Percentiles rank a stretch among this genome's conserved stretches.
phyloP scores from a whole-genome alignment of 2,113 vertebrate genomes.

The Bubo scandiacus region DNA sequence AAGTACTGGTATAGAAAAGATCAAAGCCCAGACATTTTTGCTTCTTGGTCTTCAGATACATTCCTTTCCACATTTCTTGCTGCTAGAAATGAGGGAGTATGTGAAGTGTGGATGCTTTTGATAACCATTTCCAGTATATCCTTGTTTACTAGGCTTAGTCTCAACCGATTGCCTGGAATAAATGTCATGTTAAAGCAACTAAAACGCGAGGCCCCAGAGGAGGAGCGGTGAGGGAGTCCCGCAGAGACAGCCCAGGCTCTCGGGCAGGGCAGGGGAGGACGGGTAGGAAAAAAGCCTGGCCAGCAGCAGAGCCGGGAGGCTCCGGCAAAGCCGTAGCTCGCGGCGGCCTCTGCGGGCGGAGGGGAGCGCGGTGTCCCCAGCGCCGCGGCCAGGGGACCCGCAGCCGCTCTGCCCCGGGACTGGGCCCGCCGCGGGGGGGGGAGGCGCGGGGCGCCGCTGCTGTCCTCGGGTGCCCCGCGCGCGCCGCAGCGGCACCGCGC shows the following conservation, averaged over 20 bases:
- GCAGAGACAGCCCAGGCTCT: background rate
- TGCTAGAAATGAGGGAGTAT: background rate
- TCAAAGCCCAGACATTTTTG: background rate
- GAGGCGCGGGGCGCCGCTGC: background rate
- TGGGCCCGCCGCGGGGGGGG: too few species aligned
- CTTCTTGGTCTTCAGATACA: background rate
- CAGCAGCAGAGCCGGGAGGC: background rate
- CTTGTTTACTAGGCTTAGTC: background rate
- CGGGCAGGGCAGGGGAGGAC: background rate
- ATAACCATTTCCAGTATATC: background rate
- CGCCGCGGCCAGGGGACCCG: too few species aligned
- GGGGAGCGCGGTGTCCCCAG: too few species aligned
- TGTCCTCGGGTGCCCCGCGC: slow-evolving; percentile 70
- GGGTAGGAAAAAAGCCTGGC: too few species aligned
- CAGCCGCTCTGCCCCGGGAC: too few species aligned
- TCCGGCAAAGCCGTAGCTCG: background rate
- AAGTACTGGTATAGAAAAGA: background rate
- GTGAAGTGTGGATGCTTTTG: background rate
- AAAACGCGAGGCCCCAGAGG: too few species aligned
- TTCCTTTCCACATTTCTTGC: background rate
- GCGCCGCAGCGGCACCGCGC: slow-evolving; percentile 69
- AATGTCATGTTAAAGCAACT: too few species aligned
- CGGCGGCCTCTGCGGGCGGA: background rate
- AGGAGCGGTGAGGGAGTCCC: background rate
- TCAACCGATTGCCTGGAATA: background rate